Evolutionary conservation across 2,113 vertebrate genomes (phyloP).

Genomic region (Natator depressus): DNA sequence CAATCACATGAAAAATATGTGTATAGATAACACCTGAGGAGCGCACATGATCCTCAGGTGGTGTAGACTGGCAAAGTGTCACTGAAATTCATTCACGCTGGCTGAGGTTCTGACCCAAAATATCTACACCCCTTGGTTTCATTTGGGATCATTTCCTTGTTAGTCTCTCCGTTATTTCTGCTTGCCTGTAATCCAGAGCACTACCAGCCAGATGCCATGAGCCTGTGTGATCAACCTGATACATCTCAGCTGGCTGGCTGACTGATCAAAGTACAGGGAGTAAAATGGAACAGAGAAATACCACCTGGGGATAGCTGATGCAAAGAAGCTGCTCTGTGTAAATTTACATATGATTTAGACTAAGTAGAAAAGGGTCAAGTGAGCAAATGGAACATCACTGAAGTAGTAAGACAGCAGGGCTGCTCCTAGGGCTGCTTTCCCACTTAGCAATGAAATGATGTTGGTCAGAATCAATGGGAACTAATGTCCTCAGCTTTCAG

Average conservation of each 20-base stretch:
- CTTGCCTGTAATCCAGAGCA: background rate
- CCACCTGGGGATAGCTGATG: background rate
- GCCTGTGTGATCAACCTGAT: background rate
- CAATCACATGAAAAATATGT: background rate
- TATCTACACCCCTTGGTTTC: background rate
- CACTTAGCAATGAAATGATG: background rate
- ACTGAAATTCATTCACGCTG: background rate
- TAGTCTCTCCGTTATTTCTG: too few species aligned
- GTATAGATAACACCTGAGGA: background rate
- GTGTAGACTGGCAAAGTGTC: background rate
- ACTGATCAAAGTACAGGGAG: background rate
- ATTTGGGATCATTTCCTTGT: background rate
- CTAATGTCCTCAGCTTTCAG: background rate
- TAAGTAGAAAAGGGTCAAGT: background rate
- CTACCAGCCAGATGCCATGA: background rate
- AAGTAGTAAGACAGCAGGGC: background rate
- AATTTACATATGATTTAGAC: background rate
- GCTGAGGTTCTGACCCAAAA: background rate
- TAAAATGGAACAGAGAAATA: background rate
- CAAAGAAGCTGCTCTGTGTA: background rate
- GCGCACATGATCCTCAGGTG: background rate
- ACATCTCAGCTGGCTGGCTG: background rate
- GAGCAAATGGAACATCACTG: background rate
- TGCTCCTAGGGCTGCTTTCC: background rate
- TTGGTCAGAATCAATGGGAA: background rate